Base-by-base conservation (phyloP, 2,888 invertebrate genomes). In the Dolichomitus sp. region DNA sequence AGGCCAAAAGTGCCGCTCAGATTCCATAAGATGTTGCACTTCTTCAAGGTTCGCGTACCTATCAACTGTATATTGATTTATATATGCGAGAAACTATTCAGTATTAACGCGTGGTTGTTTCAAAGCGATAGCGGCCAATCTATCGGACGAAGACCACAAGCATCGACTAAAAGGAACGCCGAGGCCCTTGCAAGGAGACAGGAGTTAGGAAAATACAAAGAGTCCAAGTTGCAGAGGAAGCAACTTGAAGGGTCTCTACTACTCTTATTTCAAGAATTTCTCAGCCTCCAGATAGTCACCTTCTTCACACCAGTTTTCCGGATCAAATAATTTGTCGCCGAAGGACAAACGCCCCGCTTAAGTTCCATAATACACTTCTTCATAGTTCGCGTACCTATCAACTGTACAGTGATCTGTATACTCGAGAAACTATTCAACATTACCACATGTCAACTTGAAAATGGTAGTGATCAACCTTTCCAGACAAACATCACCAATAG, bases 71-170 rank as follows among this genome's bases (percentile, higher is more conserved):
- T 42, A 4, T 12, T 48, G 17, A n/a, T 12, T 19, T 12, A 17
- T 61, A 61, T 27, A 12, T 27, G 48, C 59, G 40, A 45, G 61
- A 76, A 57, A 74, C 48, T 52, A 68, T 76, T 70, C 48, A 74
- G 45, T 57, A 73, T 14, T 40, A 30, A 50, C 48, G 50, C 57
- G 30, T 17, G 45, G 57, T 33, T 50, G 45, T 45, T 76, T 50
- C 63, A 80, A 83, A 83, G 80, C 83, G 73, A 76, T 83, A 80
- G 83, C 73, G 73, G 61, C n/a, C 42, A 40, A 61, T 54, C 45
- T 14, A 37, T 50, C 63, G 52, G 65, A 50, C 50, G 61, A 77
- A 57, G 30, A 50, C 42, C 61, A 48, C 37, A 54, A 33, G 37
- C 68, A 42, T n/a, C n/a, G n/a, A n/a, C n/a, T n/a, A n/a, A n/a